Evolutionary conservation across 1,140 invertebrate genomes (phyloP), one percentile per base, ranked within the genome.

Genomic region (Hyles vespertilio): DNA sequence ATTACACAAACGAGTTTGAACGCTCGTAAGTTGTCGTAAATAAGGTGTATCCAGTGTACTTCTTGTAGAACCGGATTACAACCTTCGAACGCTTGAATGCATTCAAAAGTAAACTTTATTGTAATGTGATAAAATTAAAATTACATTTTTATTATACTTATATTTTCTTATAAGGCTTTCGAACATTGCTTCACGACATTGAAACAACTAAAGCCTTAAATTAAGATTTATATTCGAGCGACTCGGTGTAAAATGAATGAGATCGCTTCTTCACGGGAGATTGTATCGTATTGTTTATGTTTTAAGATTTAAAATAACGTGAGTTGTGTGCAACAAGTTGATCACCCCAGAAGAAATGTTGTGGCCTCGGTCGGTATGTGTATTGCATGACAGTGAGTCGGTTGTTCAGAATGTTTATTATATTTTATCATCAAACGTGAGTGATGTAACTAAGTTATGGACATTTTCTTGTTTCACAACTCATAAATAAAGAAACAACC

Each of bases 261-360:
- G 53, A 56, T 34, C 11, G 34, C 34, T 47, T 47, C n/a, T 58
- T 7, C 40, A 61, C 60, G 8, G 33, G 9, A 69, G 58, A 69
- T 67, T 72, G 34, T 58, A 64, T 51, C 64, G 61, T 71, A 67
- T 58, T 9, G 0, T 2, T 1, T 33, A 11, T 5, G 2, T 0
- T 1, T 51, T 73, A 73, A 36, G 56, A 48, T 48, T 56, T 59
- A 57, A 57, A 65, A 60, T 74, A 48, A 44, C 69, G 57, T 53
- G 51, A 49, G 32, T 3, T 32, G 43, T 44, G 62, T 9, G 5
- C 22, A 48, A 48, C 40, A 53, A 77, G 68, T 79, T 73, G 74
- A 73, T 80, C 70, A 80, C 79, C 74, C 77, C 70, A 74, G 69
- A 81, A 81, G 77, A 84, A 81, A 81, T 84, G 75, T 55, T 68